phyloP scores from a whole-genome alignment of 2,888 invertebrate genomes.

The Ophioninae sp. region DNA sequence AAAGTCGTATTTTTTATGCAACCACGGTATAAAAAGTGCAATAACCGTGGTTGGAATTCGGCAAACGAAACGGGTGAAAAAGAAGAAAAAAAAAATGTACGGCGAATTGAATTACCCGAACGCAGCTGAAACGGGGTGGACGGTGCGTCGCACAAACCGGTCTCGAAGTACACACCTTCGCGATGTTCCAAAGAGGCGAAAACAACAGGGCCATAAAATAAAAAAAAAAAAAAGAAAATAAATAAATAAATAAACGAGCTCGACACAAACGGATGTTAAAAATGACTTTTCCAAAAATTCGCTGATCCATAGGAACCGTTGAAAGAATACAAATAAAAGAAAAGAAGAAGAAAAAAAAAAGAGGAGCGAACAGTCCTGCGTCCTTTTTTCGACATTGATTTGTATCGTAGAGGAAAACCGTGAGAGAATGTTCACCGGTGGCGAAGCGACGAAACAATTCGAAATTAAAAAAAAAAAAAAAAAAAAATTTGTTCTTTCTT shows the following conservation, averaged over 20 bases:
- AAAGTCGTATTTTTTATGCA: slow-evolving; percentile 15
- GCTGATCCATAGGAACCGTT: slow-evolving; percentile 43
- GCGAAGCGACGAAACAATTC: neutral
- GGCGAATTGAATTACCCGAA: slow-evolving; percentile 18
- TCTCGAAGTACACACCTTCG: slow-evolving; percentile 46
- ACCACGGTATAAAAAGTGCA: neutral
- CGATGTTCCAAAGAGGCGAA: slow-evolving; percentile 5
- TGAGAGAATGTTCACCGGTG: neutral
- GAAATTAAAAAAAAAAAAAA: no score
- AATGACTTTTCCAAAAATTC: slow-evolving; percentile 17
- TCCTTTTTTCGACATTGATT: slow-evolving; percentile 33
- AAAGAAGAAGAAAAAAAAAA: no score
- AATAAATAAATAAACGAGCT: neutral
- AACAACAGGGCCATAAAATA: neutral
- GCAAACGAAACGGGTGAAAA: neutral
- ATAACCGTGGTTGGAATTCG: neutral
- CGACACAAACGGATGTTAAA: slow-evolving; percentile 7
- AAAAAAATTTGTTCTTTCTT: no score
- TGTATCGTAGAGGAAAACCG: neutral
- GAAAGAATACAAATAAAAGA: slow-evolving; percentile 19
- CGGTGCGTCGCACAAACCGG: slow-evolving; percentile 54
- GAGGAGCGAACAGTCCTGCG: slow-evolving; percentile 35
- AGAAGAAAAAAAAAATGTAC: neutral
- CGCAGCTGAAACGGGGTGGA: no score
- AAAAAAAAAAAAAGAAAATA: neutral